Base-by-base conservation (phyloP, 2,888 invertebrate genomes). In the Cryptus armator region DNA sequence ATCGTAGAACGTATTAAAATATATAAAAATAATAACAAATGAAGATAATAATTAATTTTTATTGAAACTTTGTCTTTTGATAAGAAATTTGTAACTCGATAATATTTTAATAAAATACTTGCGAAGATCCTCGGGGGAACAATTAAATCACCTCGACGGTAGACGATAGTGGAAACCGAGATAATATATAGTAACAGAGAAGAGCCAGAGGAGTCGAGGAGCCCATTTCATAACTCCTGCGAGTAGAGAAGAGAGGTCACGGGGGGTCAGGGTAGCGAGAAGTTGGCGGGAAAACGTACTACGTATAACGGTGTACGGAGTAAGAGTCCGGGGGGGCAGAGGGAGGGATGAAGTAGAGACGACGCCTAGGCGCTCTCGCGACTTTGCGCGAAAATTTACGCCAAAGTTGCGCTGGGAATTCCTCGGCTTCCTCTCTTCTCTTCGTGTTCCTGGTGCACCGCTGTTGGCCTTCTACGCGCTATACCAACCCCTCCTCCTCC, bases 381-480 rank as follows among this genome's bases (percentile, higher is more conserved):
- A 83, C 86, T 81, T 86, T 85, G 83, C 76, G 84, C 85, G 86
- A 87, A 87, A 90, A 90, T 90, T 89, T 90, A 89, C 89, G 89
- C 86, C 86, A 84, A 84, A 87, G 84, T 88, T 84, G 87, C 85
- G 74, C 81, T 83, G 88, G 85, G 89, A 89, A 88, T 90, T 90
- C 87, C 86, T 62, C 76, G 85, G 85, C 56, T 88, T 86, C 46
- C 53, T 32, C n/a, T 75, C 48, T 32, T 24, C 75, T 78, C 77
- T 75, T 44, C 29, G 46, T 67, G 62, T 51, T 32, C 29, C 32
- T 6, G 62, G 56, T 24, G 56, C 56, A 56, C 56, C 56, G 19
- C 56, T 56, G 19, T 19, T 56, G 56, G 56, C 10, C 56, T 56
- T 56, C 56, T 19, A 56, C 56, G 56, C 56, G 19, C 24, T 4